Evolutionary conservation across 2,888 invertebrate species (phyloP).

Genomic region (Pediacus dermestoides): DNA sequence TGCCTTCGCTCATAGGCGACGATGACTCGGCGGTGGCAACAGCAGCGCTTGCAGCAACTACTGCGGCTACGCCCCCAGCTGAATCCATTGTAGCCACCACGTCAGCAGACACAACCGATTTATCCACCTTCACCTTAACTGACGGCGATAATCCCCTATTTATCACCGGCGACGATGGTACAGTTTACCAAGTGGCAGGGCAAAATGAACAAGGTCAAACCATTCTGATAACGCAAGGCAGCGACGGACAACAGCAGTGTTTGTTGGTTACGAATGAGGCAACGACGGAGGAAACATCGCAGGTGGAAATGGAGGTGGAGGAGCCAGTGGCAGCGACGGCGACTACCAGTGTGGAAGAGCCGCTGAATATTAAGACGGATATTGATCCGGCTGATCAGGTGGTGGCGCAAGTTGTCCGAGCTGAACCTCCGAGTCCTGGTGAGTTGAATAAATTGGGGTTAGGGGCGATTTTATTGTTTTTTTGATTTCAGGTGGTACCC

Average conservation of each 20-base stretch:
- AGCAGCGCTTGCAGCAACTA: conserved; percentile 11
- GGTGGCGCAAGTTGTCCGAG: conserved; percentile 81
- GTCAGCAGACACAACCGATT: neutral
- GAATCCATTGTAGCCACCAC: neutral
- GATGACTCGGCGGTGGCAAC: conserved; percentile 23
- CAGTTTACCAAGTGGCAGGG: conserved; percentile 68
- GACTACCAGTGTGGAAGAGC: conserved; percentile 33
- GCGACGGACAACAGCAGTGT: conserved; percentile 70
- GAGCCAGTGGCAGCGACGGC: neutral
- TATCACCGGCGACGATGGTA: conserved; percentile 82
- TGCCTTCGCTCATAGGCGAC: conserved; percentile 33
- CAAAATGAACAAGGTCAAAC: conserved; percentile 78
- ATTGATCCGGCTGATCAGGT: conserved; percentile 65
- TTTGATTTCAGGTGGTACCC: conserved; percentile 65
- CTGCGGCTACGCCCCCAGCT: conserved; percentile 32
- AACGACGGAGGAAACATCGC: conserved; percentile 50
- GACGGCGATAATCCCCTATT: conserved; percentile 62
- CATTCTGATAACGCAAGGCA: conserved; percentile 62
- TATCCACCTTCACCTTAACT: conserved; percentile 35
- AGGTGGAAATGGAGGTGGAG: neutral
- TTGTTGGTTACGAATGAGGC: conserved; percentile 63
- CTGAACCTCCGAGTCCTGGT: conserved; percentile 82
- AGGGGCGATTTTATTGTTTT: neutral
- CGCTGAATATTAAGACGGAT: conserved; percentile 47
- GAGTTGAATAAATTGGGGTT: conserved; percentile 28